These are phyloP conservation scores for Pithys albifrons DNA, from an alignment of 2,113 vertebrate genomes.

Conservation along the genomic window DNA sequence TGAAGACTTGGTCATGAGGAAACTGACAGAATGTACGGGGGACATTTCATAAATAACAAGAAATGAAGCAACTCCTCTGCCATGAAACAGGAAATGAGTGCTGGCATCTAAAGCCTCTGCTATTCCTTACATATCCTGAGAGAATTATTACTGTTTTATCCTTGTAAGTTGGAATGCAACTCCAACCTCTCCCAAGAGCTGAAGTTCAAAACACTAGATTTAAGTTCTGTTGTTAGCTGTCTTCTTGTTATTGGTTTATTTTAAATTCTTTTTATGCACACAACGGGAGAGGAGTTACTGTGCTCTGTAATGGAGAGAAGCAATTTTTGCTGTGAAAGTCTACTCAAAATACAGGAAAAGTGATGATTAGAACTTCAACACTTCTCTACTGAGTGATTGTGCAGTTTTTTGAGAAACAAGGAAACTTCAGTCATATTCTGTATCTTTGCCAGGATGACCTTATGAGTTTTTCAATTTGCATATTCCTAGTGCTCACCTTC, in stretches of 20 bases:
- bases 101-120: neutral
- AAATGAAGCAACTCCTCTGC: neutral
- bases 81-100: conserved; percentile 16
- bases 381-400: neutral
- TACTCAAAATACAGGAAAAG: neutral
- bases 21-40: neutral
- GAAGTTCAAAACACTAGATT: neutral
- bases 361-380: neutral
- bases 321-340: neutral
- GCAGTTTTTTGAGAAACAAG: neutral
- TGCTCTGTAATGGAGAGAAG: neutral
- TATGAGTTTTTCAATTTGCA: neutral
- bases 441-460: neutral
- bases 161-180: neutral
- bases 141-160: conserved; percentile 16
- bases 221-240: neutral
- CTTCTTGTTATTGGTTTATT: neutral
- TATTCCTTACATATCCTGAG: neutral
- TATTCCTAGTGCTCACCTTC: neutral
- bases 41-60: conserved; percentile 4
- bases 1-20: conserved; percentile 11
- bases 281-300: neutral
- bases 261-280: neutral
- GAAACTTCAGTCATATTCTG: neutral
- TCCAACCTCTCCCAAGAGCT: neutral